Percentiles rank a stretch among this genome's conserved stretches.
These are phyloP conservation scores for Drosophila sulfurigaster DNA, from an alignment of 1,140 invertebrate genomes.

Conservation along the genomic window DNA sequence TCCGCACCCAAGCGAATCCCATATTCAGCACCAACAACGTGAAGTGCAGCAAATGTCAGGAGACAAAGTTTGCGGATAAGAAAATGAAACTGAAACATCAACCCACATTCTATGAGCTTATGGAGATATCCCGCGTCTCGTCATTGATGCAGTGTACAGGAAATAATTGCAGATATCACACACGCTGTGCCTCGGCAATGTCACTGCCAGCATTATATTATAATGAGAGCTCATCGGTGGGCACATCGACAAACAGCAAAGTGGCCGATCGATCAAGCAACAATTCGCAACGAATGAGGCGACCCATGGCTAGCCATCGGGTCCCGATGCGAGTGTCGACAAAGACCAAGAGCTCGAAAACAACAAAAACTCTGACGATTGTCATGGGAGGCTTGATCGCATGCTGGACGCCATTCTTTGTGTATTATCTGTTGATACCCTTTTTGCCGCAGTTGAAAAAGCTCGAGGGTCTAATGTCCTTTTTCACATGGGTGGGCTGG, in stretches of 20 bases:
- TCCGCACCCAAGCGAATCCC: slow-evolving; percentile 13
- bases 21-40: slow-evolving; percentile 46
- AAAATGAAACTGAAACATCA: slow-evolving; percentile 70
- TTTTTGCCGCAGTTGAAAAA: slow-evolving; percentile 88
- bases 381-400: slow-evolving; percentile 96
- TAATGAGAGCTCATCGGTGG: slow-evolving; percentile 67
- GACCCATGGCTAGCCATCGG: slow-evolving; percentile 54
- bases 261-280: slow-evolving; percentile 14
- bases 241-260: slow-evolving; percentile 28
- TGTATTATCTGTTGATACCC: slow-evolving; percentile 92
- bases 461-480: slow-evolving; percentile 89
- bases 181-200: slow-evolving; percentile 35
- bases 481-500: slow-evolving; percentile 96
- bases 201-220: slow-evolving; percentile 62
- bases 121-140: slow-evolving; percentile 78
- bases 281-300: slow-evolving; percentile 38
- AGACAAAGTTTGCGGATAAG: slow-evolving; percentile 49
- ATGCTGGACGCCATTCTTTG: slow-evolving; percentile 96
- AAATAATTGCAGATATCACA: slow-evolving; percentile 71
- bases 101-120: slow-evolving; percentile 77
- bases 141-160: slow-evolving; percentile 72
- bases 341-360: slow-evolving; percentile 91
- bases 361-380: slow-evolving; percentile 95
- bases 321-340: slow-evolving; percentile 87
- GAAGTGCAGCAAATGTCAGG: slow-evolving; percentile 68